Base-by-base conservation (phyloP, 2,113 vertebrate genomes). In the Leuciscus idus region DNA sequence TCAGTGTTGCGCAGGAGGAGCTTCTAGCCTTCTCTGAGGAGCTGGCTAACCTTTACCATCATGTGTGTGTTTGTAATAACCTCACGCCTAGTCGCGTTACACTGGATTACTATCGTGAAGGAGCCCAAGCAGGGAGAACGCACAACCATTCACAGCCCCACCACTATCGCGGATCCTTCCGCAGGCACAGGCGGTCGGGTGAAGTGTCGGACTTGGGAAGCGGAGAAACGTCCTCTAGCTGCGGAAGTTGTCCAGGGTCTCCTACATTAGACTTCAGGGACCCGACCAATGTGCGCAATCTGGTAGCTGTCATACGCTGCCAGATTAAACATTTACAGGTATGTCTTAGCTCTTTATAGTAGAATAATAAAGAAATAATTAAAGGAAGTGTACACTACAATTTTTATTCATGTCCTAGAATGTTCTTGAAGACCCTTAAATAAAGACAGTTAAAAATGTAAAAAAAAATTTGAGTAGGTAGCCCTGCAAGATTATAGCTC, bases 271-370 rank as follows among this genome's bases (percentile, higher is more conserved):
- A 95, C 70, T 95, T 96, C 90, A 93, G 94, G 91, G 96, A 97
- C 88, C 95, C 96, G 9, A 94, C 95, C 33, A 95, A 95, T 13
- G 93, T 96, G 13, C 89, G 94, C 85, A 95, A 93, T 91, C 92
- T 96, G 90, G 94, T 95, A 15, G 94, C 93, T 0, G 93, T 97
- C 78, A 94, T 96, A 80, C 94, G 95, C 19, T 95, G 94, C 88
- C 96, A 97, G 92, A 94, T 96, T 81, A 95, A 95, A 91, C 95
- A 96, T 87, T 94, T 97, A n/a, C 94, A 96, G 94, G 94, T 95
- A 92, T 89, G 26, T 15, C 6, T 68, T 19, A 13, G 12, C 50
- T 48, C 0, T 6, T 13, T 57, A 15, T 74, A 10, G 36, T 15
- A 62, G 4, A 19, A n/a, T 26, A 39, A 55, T 39, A 28, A 0